A percentile compares a stretch with the other conserved stretches of the same genome.
Conservation (phyloP, 2,113 vertebrate species). For the Halichoeres trimaculatus region DNA sequence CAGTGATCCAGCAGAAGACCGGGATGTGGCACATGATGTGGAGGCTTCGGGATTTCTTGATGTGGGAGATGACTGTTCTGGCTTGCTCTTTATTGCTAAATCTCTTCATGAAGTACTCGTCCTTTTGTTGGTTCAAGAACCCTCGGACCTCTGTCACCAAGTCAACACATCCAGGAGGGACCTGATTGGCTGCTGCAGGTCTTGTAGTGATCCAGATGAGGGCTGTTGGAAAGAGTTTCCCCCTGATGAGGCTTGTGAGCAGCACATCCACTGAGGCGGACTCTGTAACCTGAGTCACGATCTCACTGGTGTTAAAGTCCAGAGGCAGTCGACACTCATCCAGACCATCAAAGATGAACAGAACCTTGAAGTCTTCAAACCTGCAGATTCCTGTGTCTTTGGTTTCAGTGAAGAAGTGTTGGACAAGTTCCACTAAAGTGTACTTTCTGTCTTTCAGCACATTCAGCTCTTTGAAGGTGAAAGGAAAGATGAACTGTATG, state of each 20-base stretch:
- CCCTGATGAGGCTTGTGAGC: slow-evolving; percentile 47
- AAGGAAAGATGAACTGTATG: slow-evolving; percentile 42
- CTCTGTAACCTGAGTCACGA: slow-evolving; percentile 26
- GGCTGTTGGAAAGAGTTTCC: slow-evolving; percentile 37
- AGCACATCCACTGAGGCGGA: slow-evolving; percentile 36
- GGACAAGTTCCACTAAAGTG: slow-evolving; percentile 51
- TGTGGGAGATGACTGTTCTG: slow-evolving; percentile 19
- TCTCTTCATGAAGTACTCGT: slow-evolving; percentile 26
- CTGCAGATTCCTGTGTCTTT: slow-evolving; percentile 3
- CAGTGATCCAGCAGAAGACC: slow-evolving; percentile 61
- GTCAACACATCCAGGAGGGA: not conserved
- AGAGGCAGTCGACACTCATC: slow-evolving; percentile 35
- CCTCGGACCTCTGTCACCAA: slow-evolving; percentile 53
- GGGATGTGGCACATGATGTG: slow-evolving; percentile 69
- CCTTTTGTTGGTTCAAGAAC: slow-evolving; percentile 28
- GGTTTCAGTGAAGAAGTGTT: slow-evolving; percentile 14
- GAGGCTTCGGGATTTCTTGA: slow-evolving; percentile 25
- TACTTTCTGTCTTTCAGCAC: not conserved
- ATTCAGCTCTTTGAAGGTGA: slow-evolving; percentile 35
- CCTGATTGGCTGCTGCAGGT: slow-evolving; percentile 46
- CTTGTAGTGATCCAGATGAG: slow-evolving; percentile 45
- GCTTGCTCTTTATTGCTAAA: slow-evolving; percentile 6
- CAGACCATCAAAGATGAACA: slow-evolving; percentile 31
- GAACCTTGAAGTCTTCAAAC: slow-evolving; percentile 8
- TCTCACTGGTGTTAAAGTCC: slow-evolving; percentile 29